phyloP scores from a whole-genome alignment of 2,113 vertebrate genomes.

The Gasterosteus nipponicus region DNA sequence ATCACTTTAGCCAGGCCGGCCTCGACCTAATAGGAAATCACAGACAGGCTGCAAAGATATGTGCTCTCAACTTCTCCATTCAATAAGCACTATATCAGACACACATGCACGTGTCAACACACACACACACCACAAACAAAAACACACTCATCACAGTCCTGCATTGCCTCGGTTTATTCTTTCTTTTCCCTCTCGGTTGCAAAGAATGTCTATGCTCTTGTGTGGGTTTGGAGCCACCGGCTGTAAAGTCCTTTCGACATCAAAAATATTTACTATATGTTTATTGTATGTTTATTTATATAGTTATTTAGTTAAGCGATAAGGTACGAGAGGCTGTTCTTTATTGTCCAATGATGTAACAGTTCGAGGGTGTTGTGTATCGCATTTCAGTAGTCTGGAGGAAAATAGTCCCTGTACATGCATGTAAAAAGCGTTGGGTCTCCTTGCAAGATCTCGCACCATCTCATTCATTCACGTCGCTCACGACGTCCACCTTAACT shows the following conservation, averaged over 20 bases:
- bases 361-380: too few relatives aligned
- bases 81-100: slow-evolving; percentile 43
- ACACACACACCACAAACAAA: background rate
- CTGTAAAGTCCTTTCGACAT: background rate
- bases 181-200: background rate
- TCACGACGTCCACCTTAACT: too few relatives aligned
- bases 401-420: too few relatives aligned
- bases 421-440: too few relatives aligned
- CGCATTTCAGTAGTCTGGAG: too few relatives aligned
- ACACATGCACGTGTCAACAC: background rate
- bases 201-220: background rate
- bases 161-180: background rate
- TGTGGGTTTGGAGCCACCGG: background rate
- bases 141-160: background rate
- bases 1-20: slow-evolving; percentile 38
- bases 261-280: background rate
- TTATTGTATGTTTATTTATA: too few relatives aligned
- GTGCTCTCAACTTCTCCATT: slow-evolving; percentile 43
- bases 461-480: too few relatives aligned
- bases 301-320: too few relatives aligned
- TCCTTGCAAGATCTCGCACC: too few relatives aligned
- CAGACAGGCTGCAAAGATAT: slow-evolving; percentile 33
- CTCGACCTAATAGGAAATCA: slow-evolving; percentile 52
- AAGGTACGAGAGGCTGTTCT: too few relatives aligned
- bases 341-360: too few relatives aligned